Base-by-base conservation (phyloP, 2,888 invertebrate species). In the Matsumyia berberina region DNA sequence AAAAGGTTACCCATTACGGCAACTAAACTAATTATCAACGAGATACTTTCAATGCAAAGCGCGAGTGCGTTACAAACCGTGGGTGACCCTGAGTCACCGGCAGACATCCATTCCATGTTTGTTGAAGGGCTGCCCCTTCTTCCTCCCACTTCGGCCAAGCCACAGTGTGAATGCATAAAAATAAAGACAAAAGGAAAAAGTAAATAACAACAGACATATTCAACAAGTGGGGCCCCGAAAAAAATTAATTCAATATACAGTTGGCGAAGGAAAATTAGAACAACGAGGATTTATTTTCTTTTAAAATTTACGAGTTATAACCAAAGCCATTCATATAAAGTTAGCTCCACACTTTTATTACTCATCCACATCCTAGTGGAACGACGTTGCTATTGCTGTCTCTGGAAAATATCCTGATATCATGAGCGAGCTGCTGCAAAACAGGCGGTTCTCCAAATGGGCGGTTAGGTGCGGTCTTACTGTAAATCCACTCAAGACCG, bases 11-110 rank as follows among this genome's bases (percentile, higher is more conserved):
- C 53, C n/a, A 31, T 39, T 19, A n/a, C 39, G 37, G 24, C 33
- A 39, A 55, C 33, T 24, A 35, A 24, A 53, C 53, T 35, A 42
- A 73, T 62, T 73, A 44, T 24, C 42, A 73, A 53, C 24, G 7
- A 37, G 31, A 37, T 19, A 64, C 44, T 39, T 64, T 29, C 12
- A 29, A 39, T 57, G 31, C 66, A 37, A 53, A 66, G 11, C 46
- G 12, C 42, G 62, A 33, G 42, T 19, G 11, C 12, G 4, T 24
- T 24, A 49, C 37, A 53, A 62, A 44, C 42, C 57, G 74, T 66
- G 74, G 74, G 74, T 66, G 74, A 66, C 37, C 39, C 17, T 76
- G 74, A 76, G 29, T 76, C 73, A 55, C 37, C 29, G 12, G 19
- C 19, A 55, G n/a, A 42, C 24, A 19, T 15, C 49, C 4, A 33